phyloP scores from a whole-genome alignment of 2,113 vertebrate genomes.

The Chinchilla lanigera region DNA sequence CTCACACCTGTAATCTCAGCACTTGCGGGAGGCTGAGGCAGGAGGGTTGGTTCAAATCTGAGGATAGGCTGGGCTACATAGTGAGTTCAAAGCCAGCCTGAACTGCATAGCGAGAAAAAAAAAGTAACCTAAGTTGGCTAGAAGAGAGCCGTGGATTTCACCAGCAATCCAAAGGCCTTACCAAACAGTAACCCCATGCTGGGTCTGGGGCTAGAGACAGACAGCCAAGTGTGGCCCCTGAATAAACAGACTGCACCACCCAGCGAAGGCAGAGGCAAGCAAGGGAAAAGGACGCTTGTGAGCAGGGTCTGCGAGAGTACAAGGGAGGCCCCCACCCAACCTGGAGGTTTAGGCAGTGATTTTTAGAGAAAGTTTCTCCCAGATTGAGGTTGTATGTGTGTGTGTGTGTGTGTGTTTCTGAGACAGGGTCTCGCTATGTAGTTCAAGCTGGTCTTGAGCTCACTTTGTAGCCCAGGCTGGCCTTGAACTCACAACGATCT shows the following conservation, averaged over 20 bases:
- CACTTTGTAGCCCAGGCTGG: no score
- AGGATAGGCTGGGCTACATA: background rate
- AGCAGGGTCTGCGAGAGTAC: background rate
- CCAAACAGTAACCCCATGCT: slow-evolving; percentile 2
- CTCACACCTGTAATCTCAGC: background rate
- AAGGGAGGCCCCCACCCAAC: background rate
- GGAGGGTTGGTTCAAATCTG: background rate
- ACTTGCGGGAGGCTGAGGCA: background rate
- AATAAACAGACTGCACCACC: background rate
- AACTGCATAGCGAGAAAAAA: background rate
- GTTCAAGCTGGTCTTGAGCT: no score
- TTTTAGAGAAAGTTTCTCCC: background rate
- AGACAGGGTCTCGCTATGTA: no score
- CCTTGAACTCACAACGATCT: no score
- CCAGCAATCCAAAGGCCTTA: background rate
- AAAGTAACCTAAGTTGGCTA: background rate
- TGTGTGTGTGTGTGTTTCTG: no score
- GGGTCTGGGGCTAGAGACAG: background rate
- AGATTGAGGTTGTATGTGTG: background rate
- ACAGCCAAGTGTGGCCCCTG: background rate
- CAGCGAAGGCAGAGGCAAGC: background rate
- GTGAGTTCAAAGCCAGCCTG: background rate
- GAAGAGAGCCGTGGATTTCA: slow-evolving; percentile 31
- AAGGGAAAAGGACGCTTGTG: background rate
- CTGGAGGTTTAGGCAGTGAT: background rate